Conservation (phyloP, 2,888 invertebrate genomes). For the Harpalus rufipes region DNA sequence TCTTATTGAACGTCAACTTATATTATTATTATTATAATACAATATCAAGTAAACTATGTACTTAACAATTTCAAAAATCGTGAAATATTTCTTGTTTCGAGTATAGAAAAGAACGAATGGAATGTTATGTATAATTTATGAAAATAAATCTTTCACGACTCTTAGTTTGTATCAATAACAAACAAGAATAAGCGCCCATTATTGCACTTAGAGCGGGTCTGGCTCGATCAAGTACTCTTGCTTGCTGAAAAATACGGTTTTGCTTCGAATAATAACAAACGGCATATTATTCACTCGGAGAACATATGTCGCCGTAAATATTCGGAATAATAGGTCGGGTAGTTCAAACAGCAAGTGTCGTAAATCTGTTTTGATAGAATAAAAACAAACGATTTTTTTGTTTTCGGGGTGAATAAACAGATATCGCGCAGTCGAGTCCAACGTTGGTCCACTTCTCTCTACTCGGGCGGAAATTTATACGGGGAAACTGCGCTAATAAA, state of each 20-base stretch:
- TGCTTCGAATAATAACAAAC: slow-evolving; percentile 60
- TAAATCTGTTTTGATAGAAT: slow-evolving; percentile 66
- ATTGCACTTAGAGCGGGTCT: slow-evolving; percentile 18
- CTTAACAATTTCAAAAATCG: neutral
- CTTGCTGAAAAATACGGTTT: slow-evolving; percentile 58
- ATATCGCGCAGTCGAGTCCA: slow-evolving; percentile 36
- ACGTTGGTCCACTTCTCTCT: slow-evolving; percentile 7
- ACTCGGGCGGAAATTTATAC: slow-evolving; percentile 47
- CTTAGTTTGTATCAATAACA: slow-evolving; percentile 16
- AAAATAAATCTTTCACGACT: slow-evolving; percentile 18
- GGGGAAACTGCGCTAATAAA: slow-evolving; percentile 46
- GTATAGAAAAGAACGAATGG: neutral
- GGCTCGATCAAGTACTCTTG: slow-evolving; percentile 11
- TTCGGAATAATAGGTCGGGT: slow-evolving; percentile 63
- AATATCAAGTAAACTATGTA: too few relatives aligned
- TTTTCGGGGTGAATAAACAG: slow-evolving; percentile 61
- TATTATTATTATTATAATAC: too few relatives aligned
- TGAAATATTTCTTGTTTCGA: neutral
- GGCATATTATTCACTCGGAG: slow-evolving; percentile 52
- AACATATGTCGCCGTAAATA: slow-evolving; percentile 65
- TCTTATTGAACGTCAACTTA: too few relatives aligned
- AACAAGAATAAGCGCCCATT: slow-evolving; percentile 22
- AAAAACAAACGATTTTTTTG: slow-evolving; percentile 61
- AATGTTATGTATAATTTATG: slow-evolving; percentile 27
- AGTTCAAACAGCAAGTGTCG: slow-evolving; percentile 62